phyloP scores from a whole-genome alignment of 2,888 invertebrate species.

The Tenodera sinensis region DNA sequence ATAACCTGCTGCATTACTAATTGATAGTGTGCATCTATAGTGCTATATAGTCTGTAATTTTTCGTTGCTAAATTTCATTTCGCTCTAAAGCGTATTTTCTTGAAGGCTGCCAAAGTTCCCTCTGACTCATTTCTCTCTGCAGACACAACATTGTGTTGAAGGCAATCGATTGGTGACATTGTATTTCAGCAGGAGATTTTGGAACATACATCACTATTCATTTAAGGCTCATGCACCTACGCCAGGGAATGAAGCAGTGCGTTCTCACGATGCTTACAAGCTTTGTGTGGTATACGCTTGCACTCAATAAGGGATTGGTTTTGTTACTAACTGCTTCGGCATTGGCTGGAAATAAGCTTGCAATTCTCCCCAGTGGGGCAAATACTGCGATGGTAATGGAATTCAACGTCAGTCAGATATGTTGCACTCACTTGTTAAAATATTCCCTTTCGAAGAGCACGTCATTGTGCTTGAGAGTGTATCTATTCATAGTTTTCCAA shows the following conservation, averaged over 20 bases:
- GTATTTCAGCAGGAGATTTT: not conserved
- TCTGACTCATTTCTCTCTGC: not conserved
- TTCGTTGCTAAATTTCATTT: no score
- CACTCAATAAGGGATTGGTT: not conserved
- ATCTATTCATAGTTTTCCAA: no score
- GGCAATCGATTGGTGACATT: not conserved
- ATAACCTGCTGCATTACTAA: no score
- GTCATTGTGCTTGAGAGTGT: no score
- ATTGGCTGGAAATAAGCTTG: not conserved
- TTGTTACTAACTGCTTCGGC: not conserved
- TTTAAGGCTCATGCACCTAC: not conserved
- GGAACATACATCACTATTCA: not conserved
- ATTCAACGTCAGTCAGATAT: not conserved
- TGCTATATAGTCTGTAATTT: no score
- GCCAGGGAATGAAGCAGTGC: not conserved
- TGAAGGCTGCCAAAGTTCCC: no score
- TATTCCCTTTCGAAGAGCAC: no score
- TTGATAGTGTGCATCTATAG: no score
- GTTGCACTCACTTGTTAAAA: no score
- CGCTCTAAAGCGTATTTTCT: no score
- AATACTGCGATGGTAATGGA: not conserved
- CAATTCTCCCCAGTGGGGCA: not conserved
- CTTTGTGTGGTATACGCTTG: not conserved
- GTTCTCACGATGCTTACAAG: not conserved
- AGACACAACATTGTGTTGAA: not conserved